phyloP scores from a whole-genome alignment of 2,113 vertebrate species.

The Laticauda colubrina region DNA sequence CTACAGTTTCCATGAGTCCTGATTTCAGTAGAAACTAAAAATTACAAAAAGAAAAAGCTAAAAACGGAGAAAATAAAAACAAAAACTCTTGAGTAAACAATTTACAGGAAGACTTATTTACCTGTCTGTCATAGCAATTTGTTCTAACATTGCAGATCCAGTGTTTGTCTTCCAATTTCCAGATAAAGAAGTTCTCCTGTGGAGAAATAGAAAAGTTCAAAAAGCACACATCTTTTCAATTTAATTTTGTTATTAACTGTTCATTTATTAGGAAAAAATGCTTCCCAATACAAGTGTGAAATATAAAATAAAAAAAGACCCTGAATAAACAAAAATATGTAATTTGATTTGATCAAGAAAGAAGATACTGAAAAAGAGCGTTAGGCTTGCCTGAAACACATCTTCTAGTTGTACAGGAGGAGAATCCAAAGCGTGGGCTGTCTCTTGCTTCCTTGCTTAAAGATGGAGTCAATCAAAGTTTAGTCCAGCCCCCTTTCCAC shows the following conservation, averaged over 20 bases:
- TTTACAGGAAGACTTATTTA: conserved; percentile 67
- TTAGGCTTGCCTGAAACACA: too few relatives aligned
- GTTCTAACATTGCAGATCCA: conserved; percentile 97
- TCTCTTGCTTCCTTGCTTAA: too few relatives aligned
- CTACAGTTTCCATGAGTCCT: neutral
- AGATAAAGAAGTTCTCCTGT: conserved; percentile 97
- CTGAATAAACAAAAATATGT: neutral
- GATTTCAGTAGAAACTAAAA: neutral
- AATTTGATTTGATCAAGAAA: neutral
- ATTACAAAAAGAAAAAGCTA: neutral
- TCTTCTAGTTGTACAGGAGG: too few relatives aligned
- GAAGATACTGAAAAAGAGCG: too few relatives aligned
- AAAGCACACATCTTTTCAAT: neutral
- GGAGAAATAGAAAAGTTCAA: conserved; percentile 35
- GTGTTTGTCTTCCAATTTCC: conserved; percentile 99
- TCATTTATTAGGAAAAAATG: neutral
- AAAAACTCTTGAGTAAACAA: neutral
- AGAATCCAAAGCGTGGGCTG: too few relatives aligned
- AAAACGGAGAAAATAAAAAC: neutral
- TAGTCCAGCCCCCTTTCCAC: too few relatives aligned
- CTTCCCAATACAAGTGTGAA: neutral
- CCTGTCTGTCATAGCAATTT: conserved; percentile 99
- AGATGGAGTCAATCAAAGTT: too few relatives aligned
- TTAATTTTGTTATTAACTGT: neutral
- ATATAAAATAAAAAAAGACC: neutral